A percentile compares a stretch with the other conserved stretches of the same genome.
Conservation (phyloP, 2,797 vertebrate species). For the Basileuterus tristriatus region DNA sequence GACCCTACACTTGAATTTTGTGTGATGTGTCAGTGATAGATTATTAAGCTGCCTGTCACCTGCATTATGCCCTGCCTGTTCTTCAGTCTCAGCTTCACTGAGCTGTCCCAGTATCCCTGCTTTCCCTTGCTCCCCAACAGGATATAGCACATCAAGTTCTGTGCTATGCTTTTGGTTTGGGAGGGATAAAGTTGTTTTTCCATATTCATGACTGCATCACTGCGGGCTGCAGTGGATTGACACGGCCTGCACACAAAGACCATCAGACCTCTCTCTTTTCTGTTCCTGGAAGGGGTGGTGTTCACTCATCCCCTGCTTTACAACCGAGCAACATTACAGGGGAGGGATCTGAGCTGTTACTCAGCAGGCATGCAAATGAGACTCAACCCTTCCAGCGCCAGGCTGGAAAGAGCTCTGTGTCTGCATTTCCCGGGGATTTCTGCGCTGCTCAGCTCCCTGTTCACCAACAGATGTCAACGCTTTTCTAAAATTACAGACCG, state of each 20-base stretch:
- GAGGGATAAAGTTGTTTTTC: not conserved
- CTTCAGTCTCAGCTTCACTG: not conserved
- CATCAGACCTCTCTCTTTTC: not conserved
- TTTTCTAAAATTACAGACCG: rapidly evolving
- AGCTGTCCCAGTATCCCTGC: not conserved
- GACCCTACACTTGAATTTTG: rapidly evolving
- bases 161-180: not conserved
- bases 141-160: not conserved
- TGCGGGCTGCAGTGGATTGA: not conserved
- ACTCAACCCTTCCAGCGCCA: rapidly evolving
- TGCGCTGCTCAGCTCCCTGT: not conserved
- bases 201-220: not conserved
- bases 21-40: not conserved
- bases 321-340: not conserved
- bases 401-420: not conserved
- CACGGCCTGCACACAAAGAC: not conserved
- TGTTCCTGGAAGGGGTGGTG: not conserved
- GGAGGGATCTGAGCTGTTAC: not conserved
- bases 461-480: not conserved
- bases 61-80: not conserved
- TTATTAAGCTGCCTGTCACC: not conserved
- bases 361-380: not conserved
- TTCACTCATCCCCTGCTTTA: not conserved
- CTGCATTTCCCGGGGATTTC: not conserved
- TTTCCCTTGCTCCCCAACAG: not conserved